Percentiles rank a stretch among this genome's conserved stretches.
These are phyloP conservation scores for Ptychobarbus kaznakovi DNA, from an alignment of 2,797 vertebrate genomes.

Conservation along the genomic window DNA sequence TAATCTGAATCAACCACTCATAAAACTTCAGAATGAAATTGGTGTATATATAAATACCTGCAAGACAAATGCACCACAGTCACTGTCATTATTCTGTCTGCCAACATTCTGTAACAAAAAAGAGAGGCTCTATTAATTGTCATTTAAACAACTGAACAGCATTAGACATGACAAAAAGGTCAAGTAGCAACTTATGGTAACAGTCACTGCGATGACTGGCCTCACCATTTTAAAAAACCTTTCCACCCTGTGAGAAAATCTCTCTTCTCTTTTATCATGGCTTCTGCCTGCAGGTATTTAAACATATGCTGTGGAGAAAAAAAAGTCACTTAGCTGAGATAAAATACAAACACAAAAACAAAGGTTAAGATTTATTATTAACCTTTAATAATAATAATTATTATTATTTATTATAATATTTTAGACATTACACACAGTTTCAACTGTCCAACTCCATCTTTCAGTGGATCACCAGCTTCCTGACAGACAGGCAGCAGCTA, in stretches of 20 bases:
- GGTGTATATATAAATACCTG: conserved; percentile 79
- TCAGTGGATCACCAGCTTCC: no score
- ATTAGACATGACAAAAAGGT: conserved; percentile 9
- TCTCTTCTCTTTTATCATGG: conserved; percentile 87
- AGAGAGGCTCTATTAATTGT: conserved; percentile 12
- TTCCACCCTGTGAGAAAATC: conserved; percentile 90
- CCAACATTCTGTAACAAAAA: conserved; percentile 86
- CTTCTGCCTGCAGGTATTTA: conserved; percentile 93
- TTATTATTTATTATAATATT: not conserved
- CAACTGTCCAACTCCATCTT: not conserved
- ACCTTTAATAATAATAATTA: no score
- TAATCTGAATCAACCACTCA: not conserved
- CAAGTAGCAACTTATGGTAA: conserved; percentile 36
- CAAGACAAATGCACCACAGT: conserved; percentile 92
- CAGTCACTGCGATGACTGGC: not conserved
- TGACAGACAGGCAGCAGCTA: no score
- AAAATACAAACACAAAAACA: not conserved
- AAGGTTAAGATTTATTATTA: not conserved
- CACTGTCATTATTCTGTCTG: conserved; percentile 94
- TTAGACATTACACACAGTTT: not conserved
- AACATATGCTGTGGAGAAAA: conserved; percentile 85
- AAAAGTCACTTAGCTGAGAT: not conserved
- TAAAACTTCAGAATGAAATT: not conserved
- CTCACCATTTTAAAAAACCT: conserved; percentile 94
- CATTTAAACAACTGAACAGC: not conserved